These are phyloP conservation scores for Venusia cambrica DNA, from an alignment of 2,888 invertebrate genomes.

Conservation along the genomic window DNA sequence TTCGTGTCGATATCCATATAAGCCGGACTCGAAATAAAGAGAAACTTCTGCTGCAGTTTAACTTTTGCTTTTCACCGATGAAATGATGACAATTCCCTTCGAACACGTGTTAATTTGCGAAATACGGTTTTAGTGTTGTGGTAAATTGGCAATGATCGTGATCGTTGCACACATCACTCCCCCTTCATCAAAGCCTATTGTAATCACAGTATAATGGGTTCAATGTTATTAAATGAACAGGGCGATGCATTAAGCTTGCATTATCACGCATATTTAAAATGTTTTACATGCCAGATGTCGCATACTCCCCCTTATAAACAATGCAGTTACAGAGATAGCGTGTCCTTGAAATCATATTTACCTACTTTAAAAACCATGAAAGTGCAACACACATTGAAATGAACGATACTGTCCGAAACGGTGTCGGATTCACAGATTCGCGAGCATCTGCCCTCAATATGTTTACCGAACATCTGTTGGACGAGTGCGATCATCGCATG, in stretches of 20 bases:
- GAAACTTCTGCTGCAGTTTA: slow-evolving; percentile 43
- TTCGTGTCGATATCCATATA: slow-evolving; percentile 48
- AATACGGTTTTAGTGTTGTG: slow-evolving; percentile 37
- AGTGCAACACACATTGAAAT: slow-evolving; percentile 37
- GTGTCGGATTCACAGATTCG: slow-evolving; percentile 49
- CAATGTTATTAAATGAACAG: slow-evolving; percentile 66
- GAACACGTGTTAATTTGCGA: slow-evolving; percentile 52
- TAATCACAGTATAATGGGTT: slow-evolving; percentile 64
- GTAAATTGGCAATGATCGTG: too few relatives aligned
- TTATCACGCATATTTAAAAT: slow-evolving; percentile 71
- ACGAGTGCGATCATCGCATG: slow-evolving; percentile 36
- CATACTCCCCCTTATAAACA: slow-evolving; percentile 41
- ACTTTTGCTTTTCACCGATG: slow-evolving; percentile 39
- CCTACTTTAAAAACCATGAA: slow-evolving; percentile 20
- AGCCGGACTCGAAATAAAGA: slow-evolving; percentile 44
- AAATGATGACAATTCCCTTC: slow-evolving; percentile 48
- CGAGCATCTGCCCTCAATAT: slow-evolving; percentile 63
- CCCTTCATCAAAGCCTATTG: slow-evolving; percentile 47
- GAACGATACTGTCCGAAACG: slow-evolving; percentile 43
- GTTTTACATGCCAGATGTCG: slow-evolving; percentile 67
- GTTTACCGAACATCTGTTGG: slow-evolving; percentile 64
- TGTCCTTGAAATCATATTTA: slow-evolving; percentile 3
- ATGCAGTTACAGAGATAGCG: slow-evolving; percentile 7
- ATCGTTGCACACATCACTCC: slow-evolving; percentile 43
- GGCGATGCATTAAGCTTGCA: slow-evolving; percentile 64